A percentile compares a stretch with the other conserved stretches of the same genome.
Evolutionary conservation across 1,140 invertebrate genomes (phyloP).

Genomic region (Argopecten irradians): DNA sequence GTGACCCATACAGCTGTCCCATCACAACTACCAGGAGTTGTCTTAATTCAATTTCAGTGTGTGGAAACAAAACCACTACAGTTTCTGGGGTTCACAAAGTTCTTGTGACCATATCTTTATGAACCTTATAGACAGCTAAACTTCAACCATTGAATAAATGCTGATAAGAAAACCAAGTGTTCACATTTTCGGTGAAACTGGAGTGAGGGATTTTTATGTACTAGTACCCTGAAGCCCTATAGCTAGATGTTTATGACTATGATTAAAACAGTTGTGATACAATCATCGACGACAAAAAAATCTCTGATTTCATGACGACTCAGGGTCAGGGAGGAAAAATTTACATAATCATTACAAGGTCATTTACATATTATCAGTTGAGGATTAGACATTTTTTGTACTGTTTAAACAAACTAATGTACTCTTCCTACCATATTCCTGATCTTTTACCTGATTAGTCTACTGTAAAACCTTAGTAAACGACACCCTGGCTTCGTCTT

Average conservation of each 20-base stretch:
- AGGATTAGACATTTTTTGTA: neutral
- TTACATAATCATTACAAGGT: constrained; percentile 3
- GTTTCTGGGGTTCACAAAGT: too few species aligned
- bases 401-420: neutral
- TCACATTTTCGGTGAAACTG: neutral
- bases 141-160: neutral
- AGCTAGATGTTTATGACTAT: neutral
- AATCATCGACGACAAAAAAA: neutral
- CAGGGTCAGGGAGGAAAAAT: neutral
- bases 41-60: too few species aligned
- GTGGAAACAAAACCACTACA: too few species aligned
- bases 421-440: neutral
- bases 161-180: neutral
- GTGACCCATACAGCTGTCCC: too few species aligned
- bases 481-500: neutral
- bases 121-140: neutral
- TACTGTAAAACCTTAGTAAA: neutral
- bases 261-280: neutral
- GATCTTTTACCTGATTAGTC: neutral
- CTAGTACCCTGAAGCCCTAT: neutral
- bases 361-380: neutral
- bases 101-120: too few species aligned
- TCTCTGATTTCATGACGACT: neutral
- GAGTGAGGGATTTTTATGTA: neutral
- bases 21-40: too few species aligned